Base-by-base conservation (phyloP, 2,888 invertebrate genomes). In the Ecliptopera silaceata region DNA sequence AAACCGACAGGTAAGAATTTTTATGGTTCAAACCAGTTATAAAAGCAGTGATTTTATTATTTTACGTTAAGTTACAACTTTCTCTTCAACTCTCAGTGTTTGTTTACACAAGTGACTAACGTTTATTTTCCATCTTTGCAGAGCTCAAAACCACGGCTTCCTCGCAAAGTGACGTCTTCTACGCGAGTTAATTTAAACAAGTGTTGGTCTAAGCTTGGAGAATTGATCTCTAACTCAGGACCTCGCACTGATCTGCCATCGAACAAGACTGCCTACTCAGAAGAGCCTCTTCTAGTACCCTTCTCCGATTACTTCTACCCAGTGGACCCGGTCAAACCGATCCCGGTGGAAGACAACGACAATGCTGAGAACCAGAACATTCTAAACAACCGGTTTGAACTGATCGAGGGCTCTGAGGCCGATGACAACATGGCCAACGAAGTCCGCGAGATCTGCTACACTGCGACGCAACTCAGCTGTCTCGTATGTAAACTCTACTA, bases 201-300 rank as follows among this genome's bases (percentile, higher is more conserved):
- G 79, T 93, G 93, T 79, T 94, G 94, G 94, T 90, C 92, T 64
- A 92, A 92, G 76, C 92, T 94, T 64, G 94, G 93, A 69, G 91
- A 91, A 61, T 79, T 93, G 65, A 89, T 93, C 75, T 88, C 92
- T 68, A 87, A 91, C 66, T 72, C 87, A 29, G 77, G 84, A 56
- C 83, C 88, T 1, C 84, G 84, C 72, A 68, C 85, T 77, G 84
- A 88, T 82, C 87, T 90, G 77, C 88, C 88, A 84, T 86, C 86
- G 74, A 81, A 85, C 69, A 88, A 88, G 84, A 86, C 88, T 86
- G 87, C 79, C 64, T 84, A 85, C 69, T 70, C 80, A 63, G 88
- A 88, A 67, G 88, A 88, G 74, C 88, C 89, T 57, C 76, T 87
- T 60, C 67, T 88, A 54, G 72, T 89, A 65, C 83, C 85, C 61